Conservation (phyloP, 2,113 vertebrate species). For the Gadus macrocephalus region DNA sequence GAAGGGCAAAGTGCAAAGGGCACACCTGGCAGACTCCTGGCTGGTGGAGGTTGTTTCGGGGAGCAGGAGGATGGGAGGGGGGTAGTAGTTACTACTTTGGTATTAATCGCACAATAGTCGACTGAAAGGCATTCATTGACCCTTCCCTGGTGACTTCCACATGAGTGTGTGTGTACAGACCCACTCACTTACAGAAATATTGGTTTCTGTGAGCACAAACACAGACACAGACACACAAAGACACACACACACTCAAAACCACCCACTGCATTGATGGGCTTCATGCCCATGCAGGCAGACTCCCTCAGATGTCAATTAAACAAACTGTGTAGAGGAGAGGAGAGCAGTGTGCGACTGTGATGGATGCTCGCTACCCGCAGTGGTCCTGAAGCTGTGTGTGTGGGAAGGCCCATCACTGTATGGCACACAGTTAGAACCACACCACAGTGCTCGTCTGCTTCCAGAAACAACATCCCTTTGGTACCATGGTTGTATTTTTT, state of each 20-base stretch:
- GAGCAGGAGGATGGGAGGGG: too few species aligned
- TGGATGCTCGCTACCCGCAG: constrained; percentile 7
- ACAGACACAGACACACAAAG: too few species aligned
- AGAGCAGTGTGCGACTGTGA: neutral
- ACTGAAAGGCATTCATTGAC: neutral
- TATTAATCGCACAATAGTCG: too few species aligned
- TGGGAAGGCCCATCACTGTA: constrained; percentile 12
- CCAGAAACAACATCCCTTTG: constrained; percentile 5
- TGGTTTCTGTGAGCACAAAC: too few species aligned
- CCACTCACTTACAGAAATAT: too few species aligned
- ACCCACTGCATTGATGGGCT: constrained; percentile 5
- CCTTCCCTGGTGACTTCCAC: neutral
- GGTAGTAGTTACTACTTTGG: too few species aligned
- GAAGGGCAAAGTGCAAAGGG: neutral
- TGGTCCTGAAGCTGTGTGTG: constrained; percentile 6
- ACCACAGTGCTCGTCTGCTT: constrained; percentile 30
- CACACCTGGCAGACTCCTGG: neutral
- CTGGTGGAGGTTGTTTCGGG: neutral
- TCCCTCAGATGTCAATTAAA: constrained; percentile 8
- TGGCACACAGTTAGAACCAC: constrained; percentile 38
- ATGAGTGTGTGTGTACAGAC: constrained; percentile 6
- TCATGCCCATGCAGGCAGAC: constrained; percentile 3
- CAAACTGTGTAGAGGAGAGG: constrained; percentile 16
- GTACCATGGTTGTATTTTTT: constrained; percentile 1
- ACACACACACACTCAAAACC: constrained; percentile 4